Evolutionary conservation across 2,888 invertebrate species (phyloP), one percentile per base, ranked within the genome.

Genomic region (Phortica okadai): DNA sequence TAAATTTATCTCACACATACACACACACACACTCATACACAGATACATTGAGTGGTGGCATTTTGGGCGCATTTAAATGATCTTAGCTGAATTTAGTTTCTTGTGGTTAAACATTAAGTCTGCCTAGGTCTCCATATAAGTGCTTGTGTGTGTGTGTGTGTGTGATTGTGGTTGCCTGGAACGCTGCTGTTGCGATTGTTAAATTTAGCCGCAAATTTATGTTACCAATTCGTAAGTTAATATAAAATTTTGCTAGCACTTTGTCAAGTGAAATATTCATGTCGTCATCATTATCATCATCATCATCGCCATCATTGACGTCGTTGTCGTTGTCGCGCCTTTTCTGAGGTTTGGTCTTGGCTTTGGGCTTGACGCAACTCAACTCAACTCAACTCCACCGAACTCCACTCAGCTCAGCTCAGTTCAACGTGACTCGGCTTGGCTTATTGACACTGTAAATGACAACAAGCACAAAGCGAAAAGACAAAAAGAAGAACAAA

Each of bases 211-310:
- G 41, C 64, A 64, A 64, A 64, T 64, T 33, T 64, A 41, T 41
- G 64, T 14, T 64, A 64, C 8, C 33, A 64, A 64, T 41, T 33
- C 64, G 64, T 33, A 64, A 64, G 64, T 64, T 64, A 41, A 25
- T 64, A 64, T 64, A 33, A 64, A 64, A 54, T 54, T 54, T 14
- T n/a, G 54, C 3, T n/a, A 14, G 54, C 54, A 54, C 33, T 33
- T 33, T 33, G 33, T 5, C 33, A 33, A 33, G 33, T 33, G 3
- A 33, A 33, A 33, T 33, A 33, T 33, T 33, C 33, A 33, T 33
- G 33, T 33, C 33, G 33, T 33, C 33, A 33, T 33, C 33, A 21
- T 21, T 21, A 21, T 21, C 21, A 21, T 21, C 21, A 21, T 21
- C 21, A 21, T 21, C 0, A 21, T 21, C 21, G 21, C 21, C 21